Evolutionary conservation across 2,113 vertebrate genomes (phyloP), one percentile per base, ranked within the genome.

Genomic region (Sisor rabdophorus): DNA sequence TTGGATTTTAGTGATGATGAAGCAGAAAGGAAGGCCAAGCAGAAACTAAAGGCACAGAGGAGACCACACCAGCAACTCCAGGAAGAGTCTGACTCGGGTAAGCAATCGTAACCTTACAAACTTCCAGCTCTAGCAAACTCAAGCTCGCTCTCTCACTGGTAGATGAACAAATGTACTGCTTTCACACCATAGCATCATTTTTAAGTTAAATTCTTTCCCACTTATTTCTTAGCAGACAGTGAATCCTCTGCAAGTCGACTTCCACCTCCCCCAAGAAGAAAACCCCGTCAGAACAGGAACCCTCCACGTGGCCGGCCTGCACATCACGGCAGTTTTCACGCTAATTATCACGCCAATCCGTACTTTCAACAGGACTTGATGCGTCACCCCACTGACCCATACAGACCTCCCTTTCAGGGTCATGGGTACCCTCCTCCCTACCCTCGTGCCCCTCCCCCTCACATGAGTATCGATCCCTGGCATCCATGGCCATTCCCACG

Each of bases 1-100:
- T 89, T 98, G 84, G 97, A 99, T 84, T 99, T 92, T 75, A 99
- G 97, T 84, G 97, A 99, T 86, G 97, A 98, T 83, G 97, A 99
- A 82, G 86, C 93, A 71, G 97, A 99, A 71, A 93, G 90, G 71
- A 84, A 91, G 65, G 93, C 94, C 28, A 99, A 95, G 79, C 92
- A 89, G 47, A 94, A 87, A 78, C 94, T 93, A 76, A 89, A 88
- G n/a, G 81, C 88, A 74, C 89, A 87, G 24, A 91, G 84, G 78
- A 58, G 83, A 72, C 90, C 84, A 20, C 91, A 83, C 83, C 84
- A 81, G 47, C 48, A 55, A 52, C 55, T 10, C 52, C 48, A 19
- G 12, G 83, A 77, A 15, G 80, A 86, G 55, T 80, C 71, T 1
- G 77, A 69, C 52, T 71, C 75, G 0, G 81, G 81, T 83, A 24